phyloP scores from a whole-genome alignment of 2,888 invertebrate species.

The Neuroscelio doddi region DNA sequence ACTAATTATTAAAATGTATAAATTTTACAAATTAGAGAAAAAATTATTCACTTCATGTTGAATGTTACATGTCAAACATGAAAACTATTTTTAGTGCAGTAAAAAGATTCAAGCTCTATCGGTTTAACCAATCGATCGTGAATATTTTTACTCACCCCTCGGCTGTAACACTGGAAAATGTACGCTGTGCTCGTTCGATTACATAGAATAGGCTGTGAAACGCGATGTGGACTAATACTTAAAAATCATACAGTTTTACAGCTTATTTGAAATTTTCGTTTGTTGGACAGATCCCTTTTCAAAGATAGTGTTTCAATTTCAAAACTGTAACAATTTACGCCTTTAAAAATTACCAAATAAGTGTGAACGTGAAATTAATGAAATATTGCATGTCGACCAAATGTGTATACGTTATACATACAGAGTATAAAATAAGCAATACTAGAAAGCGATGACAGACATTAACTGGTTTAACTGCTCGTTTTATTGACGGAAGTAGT shows the following conservation, averaged over 20 bases:
- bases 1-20: no score
- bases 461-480: neutral
- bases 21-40: no score
- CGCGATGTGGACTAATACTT: neutral
- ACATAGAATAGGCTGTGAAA: neutral
- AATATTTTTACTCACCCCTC: slow-evolving; percentile 43
- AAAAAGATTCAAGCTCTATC: slow-evolving; percentile 37
- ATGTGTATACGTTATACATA: neutral
- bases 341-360: no score
- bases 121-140: slow-evolving; percentile 45
- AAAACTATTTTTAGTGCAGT: slow-evolving; percentile 12
- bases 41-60: slow-evolving; percentile 2
- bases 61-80: slow-evolving; percentile 2
- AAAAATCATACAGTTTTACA: neutral
- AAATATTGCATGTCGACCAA: no score
- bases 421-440: neutral
- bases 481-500: slow-evolving; percentile 5
- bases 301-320: no score
- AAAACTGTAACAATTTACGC: no score
- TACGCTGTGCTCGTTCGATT: neutral
- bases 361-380: no score
- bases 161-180: slow-evolving; percentile 29
- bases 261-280: neutral
- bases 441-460: slow-evolving; percentile 1
- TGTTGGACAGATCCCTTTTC: neutral